A percentile compares a stretch with the other conserved stretches of the same genome.
Conservation (phyloP, 2,888 invertebrate species). For the Carcina quercana region DNA sequence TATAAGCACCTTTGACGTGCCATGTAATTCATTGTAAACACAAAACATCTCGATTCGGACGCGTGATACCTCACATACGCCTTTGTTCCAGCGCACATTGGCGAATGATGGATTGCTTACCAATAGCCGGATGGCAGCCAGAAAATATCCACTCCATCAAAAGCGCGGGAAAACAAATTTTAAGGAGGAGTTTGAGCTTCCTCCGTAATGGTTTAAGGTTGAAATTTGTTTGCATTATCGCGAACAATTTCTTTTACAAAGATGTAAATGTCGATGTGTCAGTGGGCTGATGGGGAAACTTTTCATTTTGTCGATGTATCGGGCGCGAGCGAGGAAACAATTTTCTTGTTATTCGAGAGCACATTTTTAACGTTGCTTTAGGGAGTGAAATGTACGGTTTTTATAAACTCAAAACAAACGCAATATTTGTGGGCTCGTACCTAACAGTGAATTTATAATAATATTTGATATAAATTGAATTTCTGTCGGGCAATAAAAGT, state of each 20-base stretch:
- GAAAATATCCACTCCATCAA: slow-evolving; percentile 45
- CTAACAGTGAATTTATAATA: too few relatives aligned
- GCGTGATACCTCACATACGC: slow-evolving; percentile 31
- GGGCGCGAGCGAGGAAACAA: slow-evolving; percentile 47
- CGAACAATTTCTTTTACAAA: slow-evolving; percentile 37
- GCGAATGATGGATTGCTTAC: slow-evolving; percentile 60
- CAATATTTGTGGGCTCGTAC: too few relatives aligned
- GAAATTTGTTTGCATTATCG: slow-evolving; percentile 2
- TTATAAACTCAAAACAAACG: too few relatives aligned
- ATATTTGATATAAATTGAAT: too few relatives aligned
- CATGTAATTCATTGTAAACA: too few relatives aligned
- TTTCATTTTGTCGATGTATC: slow-evolving; percentile 65
- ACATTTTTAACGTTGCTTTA: slow-evolving; percentile 65
- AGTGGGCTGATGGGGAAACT: slow-evolving; percentile 65
- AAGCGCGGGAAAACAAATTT: slow-evolving; percentile 36
- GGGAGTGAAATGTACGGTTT: slow-evolving; percentile 43
- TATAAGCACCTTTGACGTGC: too few relatives aligned
- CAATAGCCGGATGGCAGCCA: slow-evolving; percentile 51
- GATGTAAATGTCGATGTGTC: slow-evolving; percentile 70
- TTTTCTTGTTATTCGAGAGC: slow-evolving; percentile 57
- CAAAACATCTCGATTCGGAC: slow-evolving; percentile 29
- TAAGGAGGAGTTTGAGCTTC: slow-evolving; percentile 9
- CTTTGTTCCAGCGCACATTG: slow-evolving; percentile 44
- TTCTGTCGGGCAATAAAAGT: too few relatives aligned
- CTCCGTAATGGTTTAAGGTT: slow-evolving; percentile 1